Conservation (phyloP, 2,888 invertebrate genomes). For the Caenorhabditis sulstoni region DNA sequence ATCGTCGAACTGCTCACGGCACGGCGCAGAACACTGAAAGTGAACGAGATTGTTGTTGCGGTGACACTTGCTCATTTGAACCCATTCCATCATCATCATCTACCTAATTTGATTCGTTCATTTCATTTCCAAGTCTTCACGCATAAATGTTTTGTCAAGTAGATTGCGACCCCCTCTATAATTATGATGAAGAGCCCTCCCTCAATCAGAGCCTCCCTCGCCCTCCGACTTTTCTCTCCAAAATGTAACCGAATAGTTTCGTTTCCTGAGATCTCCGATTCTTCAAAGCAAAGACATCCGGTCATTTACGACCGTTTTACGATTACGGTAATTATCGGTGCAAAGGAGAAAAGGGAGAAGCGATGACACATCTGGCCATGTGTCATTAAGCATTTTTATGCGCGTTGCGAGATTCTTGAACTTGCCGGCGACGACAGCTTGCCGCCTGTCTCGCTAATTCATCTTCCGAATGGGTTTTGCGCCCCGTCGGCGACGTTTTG, state of each 20-base stretch:
- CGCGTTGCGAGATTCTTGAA: slow-evolving; percentile 32
- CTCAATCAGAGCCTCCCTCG: neutral
- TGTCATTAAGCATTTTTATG: slow-evolving; percentile 50
- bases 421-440: slow-evolving; percentile 1
- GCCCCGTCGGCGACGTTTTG: neutral
- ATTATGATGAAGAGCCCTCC: slow-evolving; percentile 33
- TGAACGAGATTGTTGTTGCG: neutral
- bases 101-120: slow-evolving; percentile 26
- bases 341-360: neutral
- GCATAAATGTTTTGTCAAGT: slow-evolving; percentile 41
- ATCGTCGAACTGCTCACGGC: slow-evolving; percentile 71
- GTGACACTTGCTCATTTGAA: neutral
- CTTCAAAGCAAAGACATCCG: neutral
- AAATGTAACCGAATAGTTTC: slow-evolving; percentile 6
- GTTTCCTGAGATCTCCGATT: neutral
- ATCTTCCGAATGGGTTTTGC: neutral
- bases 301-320: slow-evolving; percentile 37
- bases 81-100: slow-evolving; percentile 38
- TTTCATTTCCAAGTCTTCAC: neutral
- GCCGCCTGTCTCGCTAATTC: slow-evolving; percentile 4
- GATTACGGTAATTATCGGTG: slow-evolving; percentile 51
- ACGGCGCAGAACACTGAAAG: slow-evolving; percentile 78
- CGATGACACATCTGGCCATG: slow-evolving; percentile 29
- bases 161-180: slow-evolving; percentile 16
- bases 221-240: neutral